A percentile compares a stretch with the other conserved stretches of the same genome.
Conservation (phyloP, 2,888 invertebrate species). For the Amiota communis region DNA sequence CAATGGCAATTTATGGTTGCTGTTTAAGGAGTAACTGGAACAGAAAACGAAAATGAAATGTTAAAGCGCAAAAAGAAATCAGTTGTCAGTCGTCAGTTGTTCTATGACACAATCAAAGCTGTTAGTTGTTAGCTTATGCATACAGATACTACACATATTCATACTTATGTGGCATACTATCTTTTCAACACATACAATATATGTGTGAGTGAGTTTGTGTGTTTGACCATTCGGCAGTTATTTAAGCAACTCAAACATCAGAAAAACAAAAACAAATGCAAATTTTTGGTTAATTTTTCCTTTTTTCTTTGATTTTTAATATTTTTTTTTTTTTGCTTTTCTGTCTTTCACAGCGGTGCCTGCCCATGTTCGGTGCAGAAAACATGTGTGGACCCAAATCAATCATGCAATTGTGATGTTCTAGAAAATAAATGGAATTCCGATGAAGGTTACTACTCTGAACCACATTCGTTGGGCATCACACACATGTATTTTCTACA, state of each 20-base stretch:
- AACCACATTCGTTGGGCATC: constrained; percentile 87
- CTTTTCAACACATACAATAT: neutral
- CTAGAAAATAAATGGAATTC: constrained; percentile 90
- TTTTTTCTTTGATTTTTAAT: constrained; percentile 47
- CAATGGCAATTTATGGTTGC: neutral
- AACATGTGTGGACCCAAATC: constrained; percentile 85
- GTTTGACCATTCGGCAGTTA: neutral
- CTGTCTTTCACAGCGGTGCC: constrained; percentile 76
- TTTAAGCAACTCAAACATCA: constrained; percentile 19
- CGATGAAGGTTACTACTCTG: constrained; percentile 89
- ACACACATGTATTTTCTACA: constrained; percentile 93
- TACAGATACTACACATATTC: neutral
- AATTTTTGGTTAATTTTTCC: constrained; percentile 51
- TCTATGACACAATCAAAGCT: constrained; percentile 8
- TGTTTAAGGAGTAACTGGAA: neutral
- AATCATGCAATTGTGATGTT: constrained; percentile 93
- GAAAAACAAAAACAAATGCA: constrained; percentile 48
- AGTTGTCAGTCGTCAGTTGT: constrained; percentile 20
- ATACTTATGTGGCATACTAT: neutral
- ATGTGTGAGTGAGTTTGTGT: constrained; percentile 1
- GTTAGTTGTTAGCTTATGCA: neutral
- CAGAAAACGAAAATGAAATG: constrained; percentile 37
- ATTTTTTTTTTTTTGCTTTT: constrained; percentile 29
- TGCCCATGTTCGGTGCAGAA: constrained; percentile 85
- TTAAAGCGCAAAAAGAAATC: constrained; percentile 44